phyloP scores from a whole-genome alignment of 2,888 invertebrate genomes.

The Abscondita cerata region DNA sequence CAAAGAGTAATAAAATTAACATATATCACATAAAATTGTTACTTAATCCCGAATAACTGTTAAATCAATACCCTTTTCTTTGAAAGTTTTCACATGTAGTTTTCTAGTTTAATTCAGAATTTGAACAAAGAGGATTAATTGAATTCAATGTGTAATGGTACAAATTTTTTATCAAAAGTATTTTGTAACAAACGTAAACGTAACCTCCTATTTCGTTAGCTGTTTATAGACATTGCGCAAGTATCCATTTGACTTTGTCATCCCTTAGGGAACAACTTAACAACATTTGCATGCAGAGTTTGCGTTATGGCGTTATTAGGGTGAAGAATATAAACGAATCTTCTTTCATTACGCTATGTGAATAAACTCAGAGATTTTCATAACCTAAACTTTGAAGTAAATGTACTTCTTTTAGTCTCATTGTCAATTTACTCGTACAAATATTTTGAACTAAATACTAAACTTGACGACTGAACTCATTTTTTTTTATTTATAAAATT shows the following conservation, averaged over 20 bases:
- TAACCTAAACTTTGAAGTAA: slow-evolving; percentile 15
- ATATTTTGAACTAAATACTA: not conserved
- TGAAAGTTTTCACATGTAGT: no score
- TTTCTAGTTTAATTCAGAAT: no score
- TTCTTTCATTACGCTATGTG: slow-evolving; percentile 33
- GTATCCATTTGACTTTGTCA: slow-evolving; percentile 34
- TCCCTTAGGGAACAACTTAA: slow-evolving; percentile 30
- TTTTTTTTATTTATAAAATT: no score
- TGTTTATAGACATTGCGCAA: slow-evolving; percentile 34
- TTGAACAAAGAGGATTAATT: no score
- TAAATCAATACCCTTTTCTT: no score
- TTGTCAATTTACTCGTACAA: slow-evolving; percentile 2
- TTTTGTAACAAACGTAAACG: slow-evolving; percentile 29
- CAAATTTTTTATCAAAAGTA: slow-evolving; percentile 7
- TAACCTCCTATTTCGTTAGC: slow-evolving; percentile 30
- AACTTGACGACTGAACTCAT: no score
- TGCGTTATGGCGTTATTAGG: slow-evolving; percentile 35
- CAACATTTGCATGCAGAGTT: slow-evolving; percentile 36
- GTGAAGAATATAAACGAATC: slow-evolving; percentile 35
- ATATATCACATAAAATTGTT: no score
- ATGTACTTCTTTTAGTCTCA: slow-evolving; percentile 4
- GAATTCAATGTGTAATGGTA: not conserved
- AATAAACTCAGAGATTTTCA: slow-evolving; percentile 33
- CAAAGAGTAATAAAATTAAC: no score
- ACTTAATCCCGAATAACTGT: no score